Evolutionary conservation across 2,888 invertebrate genomes (phyloP).

Genomic region (Melanargia galathea): DNA sequence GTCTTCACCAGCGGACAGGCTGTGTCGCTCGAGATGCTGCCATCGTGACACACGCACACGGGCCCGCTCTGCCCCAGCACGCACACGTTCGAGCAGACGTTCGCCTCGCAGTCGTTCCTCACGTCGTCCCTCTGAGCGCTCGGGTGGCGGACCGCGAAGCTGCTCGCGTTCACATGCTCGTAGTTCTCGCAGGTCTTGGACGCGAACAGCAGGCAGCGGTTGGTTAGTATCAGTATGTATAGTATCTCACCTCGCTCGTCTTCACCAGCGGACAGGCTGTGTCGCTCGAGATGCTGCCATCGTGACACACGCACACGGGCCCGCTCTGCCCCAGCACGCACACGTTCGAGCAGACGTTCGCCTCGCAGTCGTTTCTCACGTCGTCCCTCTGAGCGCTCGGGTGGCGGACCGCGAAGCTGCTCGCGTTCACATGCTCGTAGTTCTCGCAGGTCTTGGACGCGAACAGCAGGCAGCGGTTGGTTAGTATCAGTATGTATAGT

Average conservation of each 20-base stretch:
- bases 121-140: too few species aligned
- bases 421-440: conserved; percentile 63
- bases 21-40: too few species aligned
- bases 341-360: conserved; percentile 79
- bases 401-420: conserved; percentile 59
- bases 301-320: conserved; percentile 78
- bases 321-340: conserved; percentile 79
- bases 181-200: too few species aligned
- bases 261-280: conserved; percentile 50
- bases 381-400: conserved; percentile 58
- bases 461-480: conserved; percentile 84
- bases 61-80: too few species aligned
- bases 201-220: background rate
- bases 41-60: too few species aligned
- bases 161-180: too few species aligned
- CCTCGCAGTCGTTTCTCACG: conserved; percentile 72
- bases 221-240: too few species aligned
- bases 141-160: too few species aligned
- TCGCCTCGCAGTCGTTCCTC: too few species aligned
- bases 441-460: conserved; percentile 71
- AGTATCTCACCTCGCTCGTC: conserved; percentile 49
- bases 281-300: conserved; percentile 61
- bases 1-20: too few species aligned
- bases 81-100: too few species aligned
- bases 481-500: too few species aligned